phyloP scores from a whole-genome alignment of 2,888 invertebrate genomes.

The Lydus trimaculatus region DNA sequence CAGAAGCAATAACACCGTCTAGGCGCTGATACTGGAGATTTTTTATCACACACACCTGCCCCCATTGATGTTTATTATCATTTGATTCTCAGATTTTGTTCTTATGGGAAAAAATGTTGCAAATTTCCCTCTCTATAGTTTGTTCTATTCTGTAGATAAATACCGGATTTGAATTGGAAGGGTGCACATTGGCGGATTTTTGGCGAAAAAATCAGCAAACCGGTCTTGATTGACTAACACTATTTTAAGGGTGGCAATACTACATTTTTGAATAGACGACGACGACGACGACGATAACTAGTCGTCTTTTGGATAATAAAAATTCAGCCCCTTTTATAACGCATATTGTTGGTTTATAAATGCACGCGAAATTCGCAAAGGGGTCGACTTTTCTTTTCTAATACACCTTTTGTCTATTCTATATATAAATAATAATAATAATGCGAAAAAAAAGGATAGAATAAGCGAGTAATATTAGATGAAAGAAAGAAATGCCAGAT shows the following conservation, averaged over 20 bases:
- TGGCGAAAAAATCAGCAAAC: background rate
- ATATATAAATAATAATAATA: too few relatives aligned
- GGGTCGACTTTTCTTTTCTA: constrained; percentile 41
- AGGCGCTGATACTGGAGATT: background rate
- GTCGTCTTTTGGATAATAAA: background rate
- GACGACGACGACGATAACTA: background rate
- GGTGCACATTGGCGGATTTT: background rate
- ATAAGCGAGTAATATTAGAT: background rate
- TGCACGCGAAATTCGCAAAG: constrained; percentile 44
- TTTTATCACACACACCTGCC: background rate
- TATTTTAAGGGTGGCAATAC: background rate
- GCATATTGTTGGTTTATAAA: too few relatives aligned
- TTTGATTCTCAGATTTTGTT: too few relatives aligned
- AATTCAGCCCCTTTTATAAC: background rate
- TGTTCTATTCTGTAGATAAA: too few relatives aligned
- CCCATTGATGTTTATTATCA: too few relatives aligned
- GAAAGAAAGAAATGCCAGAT: background rate
- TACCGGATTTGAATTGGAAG: too few relatives aligned
- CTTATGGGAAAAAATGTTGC: background rate
- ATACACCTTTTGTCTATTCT: constrained; percentile 48
- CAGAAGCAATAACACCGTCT: background rate
- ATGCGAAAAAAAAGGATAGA: background rate
- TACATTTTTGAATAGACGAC: background rate
- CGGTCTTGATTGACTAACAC: background rate
- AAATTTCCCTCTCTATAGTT: background rate